Base-by-base conservation (phyloP, 2,113 vertebrate genomes). In the Pituophis catenifer region DNA sequence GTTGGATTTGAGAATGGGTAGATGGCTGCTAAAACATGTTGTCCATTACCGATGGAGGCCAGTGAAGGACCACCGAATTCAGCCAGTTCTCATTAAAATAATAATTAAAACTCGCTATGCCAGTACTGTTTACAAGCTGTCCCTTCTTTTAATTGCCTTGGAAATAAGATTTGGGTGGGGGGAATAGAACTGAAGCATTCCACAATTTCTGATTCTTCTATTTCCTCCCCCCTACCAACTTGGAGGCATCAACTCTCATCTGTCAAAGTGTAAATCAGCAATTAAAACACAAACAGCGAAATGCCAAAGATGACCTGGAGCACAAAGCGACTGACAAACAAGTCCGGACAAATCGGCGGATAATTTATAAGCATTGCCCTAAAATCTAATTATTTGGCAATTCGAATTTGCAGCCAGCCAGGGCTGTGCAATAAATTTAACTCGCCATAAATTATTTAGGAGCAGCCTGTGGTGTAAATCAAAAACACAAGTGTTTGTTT, bases 341-440 rank as follows among this genome's bases (percentile, higher is more conserved):
- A 98, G 98, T 98, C 98, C 96, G 97, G 98, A 98, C 98, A 98
- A 99, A 99, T 98, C 98, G 98, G 98, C 94, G 97, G 98, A 98
- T 99, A 98, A 99, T 99, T 99, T 99, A 98, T 98, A 98, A 98
- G 98, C 98, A 98, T 98, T 98, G 98, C 98, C 98, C 98, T 98
- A 98, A 99, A 99, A 98, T 98, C 98, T 98, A 98, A 98, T 98
- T 99, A 99, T 99, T 99, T 98, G 98, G 98, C 98, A 98, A 98
- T 98, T 99, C 98, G 98, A 98, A 99, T 98, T 98, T 98, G 98
- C 98, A 98, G 98, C 97, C 98, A 97, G 98, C 98, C 98, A 98
- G 97, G 98, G 98, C 98, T 98, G 94, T 97, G 98, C 98, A 98
- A 98, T 98, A 98, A 98, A 99, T 98, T 98, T 98, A 98, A 98